Conservation (phyloP, 2,797 vertebrate species). For the Gymnothorax reevesii region DNA sequence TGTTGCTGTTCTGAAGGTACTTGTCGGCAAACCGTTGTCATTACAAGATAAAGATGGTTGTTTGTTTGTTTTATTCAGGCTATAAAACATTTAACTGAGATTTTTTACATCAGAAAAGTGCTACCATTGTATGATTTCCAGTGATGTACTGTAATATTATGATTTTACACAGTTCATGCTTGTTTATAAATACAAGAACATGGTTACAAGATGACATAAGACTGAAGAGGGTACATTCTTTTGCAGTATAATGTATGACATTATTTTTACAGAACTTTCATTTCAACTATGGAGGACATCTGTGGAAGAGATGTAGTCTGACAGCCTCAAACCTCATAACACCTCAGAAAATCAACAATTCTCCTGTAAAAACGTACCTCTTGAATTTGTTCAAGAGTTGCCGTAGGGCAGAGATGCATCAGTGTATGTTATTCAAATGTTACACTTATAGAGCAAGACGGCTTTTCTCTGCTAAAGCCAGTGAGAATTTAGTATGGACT, state of each 20-base stretch:
- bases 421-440: slow-evolving; percentile 19
- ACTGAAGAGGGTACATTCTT: background rate
- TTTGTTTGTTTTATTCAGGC: background rate
- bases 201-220: background rate
- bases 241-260: background rate
- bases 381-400: background rate
- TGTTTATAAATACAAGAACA: background rate
- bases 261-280: background rate
- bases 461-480: slow-evolving; percentile 13
- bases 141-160: background rate
- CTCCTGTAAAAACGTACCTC: background rate
- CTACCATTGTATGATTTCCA: background rate
- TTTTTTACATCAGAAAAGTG: background rate
- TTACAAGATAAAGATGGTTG: background rate
- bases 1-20: slow-evolving; percentile 86
- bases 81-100: background rate
- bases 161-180: background rate
- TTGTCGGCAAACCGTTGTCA: slow-evolving; percentile 13
- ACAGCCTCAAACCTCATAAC: slow-evolving; percentile 26
- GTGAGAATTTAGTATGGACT: slow-evolving; percentile 10
- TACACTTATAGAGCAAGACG: slow-evolving; percentile 25
- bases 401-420: background rate
- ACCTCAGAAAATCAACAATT: slow-evolving; percentile 29
- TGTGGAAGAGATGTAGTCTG: background rate
- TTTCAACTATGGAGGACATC: background rate